Base-by-base conservation (phyloP, 1,140 invertebrate genomes). In the Lepidotrigona ventralis region DNA sequence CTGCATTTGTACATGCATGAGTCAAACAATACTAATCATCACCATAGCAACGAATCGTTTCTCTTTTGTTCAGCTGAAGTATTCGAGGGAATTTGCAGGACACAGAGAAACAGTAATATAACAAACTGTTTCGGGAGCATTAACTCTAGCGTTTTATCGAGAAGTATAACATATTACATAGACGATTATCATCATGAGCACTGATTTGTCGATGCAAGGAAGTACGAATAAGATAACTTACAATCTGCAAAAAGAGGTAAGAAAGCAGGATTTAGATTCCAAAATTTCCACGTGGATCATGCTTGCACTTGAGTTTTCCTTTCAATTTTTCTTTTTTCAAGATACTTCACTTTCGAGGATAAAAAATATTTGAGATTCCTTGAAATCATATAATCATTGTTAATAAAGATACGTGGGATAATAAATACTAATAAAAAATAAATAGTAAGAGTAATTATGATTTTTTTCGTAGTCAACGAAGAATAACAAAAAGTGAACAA, bases 221-320 rank as follows among this genome's bases (percentile, higher is more conserved):
- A 72, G 19, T 23, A 19, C 46, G 9, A 85, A 66, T 63, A 85
- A 86, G 0, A 72, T 87, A 0, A 56, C 39, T 23, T 70, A 78
- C 0, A 54, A 86, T 26, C 63, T 85, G 1, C 83, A 69, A 0
- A 88, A 92, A 33, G 91, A 92, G 85, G 91, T 92, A 84, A 87
- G 46, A n/a, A 1, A 63, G n/a, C 14, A 5, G n/a, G 15, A 0
- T 26, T 15, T 26, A 26, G 0, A 2, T 5, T 60, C 21, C 8
- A 14, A 0, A 63, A 64, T 0, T 26, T 66, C 0, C 6, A 66
- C 0, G 0, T 2, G 0, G 29, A 17, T 1, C 3, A 6, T 29
- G 26, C 19, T 66, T 66, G 8, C 0, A 33, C 23, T 23, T 12
- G 0, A 58, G 0, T 33, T 33, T 9, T 19, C 17, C 17, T 33